Conservation (phyloP, 2,113 vertebrate genomes). For the cattle (Bos taurus) region ARS-UCD2.0 NC_037333.1:97378501-97379000, state of each 20-base stretch:
- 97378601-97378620: not conserved
- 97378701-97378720: not conserved
- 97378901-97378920: not conserved
- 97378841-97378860: not conserved
- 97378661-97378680: not conserved
- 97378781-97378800: not conserved
- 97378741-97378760: not conserved
- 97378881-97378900: not conserved
- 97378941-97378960: not conserved
- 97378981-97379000: not conserved
- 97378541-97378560: not conserved
- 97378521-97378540: not conserved
- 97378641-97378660: not conserved
- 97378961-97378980: not conserved
- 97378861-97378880: not conserved
- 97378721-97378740: not conserved
- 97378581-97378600: constrained; percentile 1
- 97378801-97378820: not conserved
- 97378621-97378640: not conserved
- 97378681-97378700: not conserved
- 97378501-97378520: not conserved
- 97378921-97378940: constrained; percentile 5
- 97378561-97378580: not conserved
- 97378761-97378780: not conserved
- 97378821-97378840: rapidly evolving